A percentile compares a stretch with the other conserved stretches of the same genome.
phyloP scores from a whole-genome alignment of 2,797 vertebrate species.

The Helostoma temminkii region DNA sequence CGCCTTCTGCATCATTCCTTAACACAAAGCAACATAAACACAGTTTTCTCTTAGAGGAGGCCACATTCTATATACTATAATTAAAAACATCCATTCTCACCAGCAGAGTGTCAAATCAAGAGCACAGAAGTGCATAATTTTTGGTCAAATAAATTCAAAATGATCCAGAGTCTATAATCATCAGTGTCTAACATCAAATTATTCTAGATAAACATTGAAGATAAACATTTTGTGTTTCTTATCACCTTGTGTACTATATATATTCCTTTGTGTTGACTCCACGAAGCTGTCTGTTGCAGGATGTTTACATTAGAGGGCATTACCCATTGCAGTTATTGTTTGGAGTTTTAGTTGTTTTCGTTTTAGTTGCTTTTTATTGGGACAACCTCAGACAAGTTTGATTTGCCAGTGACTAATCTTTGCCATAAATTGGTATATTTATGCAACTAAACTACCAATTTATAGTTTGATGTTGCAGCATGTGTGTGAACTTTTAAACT shows the following conservation, averaged over 20 bases:
- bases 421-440: conserved; percentile 23
- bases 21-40: conserved; percentile 75
- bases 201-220: conserved; percentile 32
- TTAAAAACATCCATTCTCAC: conserved; percentile 65
- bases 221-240: conserved; percentile 45
- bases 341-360: conserved; percentile 12
- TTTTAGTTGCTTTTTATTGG: conserved; percentile 22
- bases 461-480: conserved; percentile 45
- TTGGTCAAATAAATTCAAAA: conserved; percentile 61
- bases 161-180: conserved; percentile 30
- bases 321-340: background rate
- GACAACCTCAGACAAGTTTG: conserved; percentile 24
- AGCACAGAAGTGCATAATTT: conserved; percentile 66
- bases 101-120: conserved; percentile 66
- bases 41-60: conserved; percentile 66
- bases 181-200: conserved; percentile 46
- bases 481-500: conserved; percentile 56
- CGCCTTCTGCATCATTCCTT: conserved; percentile 59
- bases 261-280: conserved; percentile 37
- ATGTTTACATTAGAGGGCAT: conserved; percentile 23
- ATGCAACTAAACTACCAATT: conserved; percentile 52
- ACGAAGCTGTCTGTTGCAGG: conserved; percentile 46
- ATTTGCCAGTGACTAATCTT: conserved; percentile 30
- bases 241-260: conserved; percentile 22
- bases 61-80: conserved; percentile 72